Evolutionary conservation across 2,888 invertebrate genomes (phyloP), one percentile per base, ranked within the genome.

Genomic region (Watsonalla binaria): DNA sequence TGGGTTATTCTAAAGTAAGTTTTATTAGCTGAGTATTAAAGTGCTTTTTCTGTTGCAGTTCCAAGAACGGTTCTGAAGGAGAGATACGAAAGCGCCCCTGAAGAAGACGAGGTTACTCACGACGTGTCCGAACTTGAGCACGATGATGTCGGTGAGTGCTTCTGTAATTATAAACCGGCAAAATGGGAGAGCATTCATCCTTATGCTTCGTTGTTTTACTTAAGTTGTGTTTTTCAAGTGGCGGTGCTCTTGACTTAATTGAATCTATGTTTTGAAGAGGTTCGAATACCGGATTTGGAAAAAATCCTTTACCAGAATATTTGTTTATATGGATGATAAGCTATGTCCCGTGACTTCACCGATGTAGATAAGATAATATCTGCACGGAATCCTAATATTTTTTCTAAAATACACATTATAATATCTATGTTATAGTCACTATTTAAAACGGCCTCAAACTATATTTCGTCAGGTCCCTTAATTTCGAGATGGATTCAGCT

Each of bases 51-150:
- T 59, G 59, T 81, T 81, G 75, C 90, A 97, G 97, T 97, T 61
- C 96, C 96, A 5, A 92, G 96, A 62, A 95, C 95, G 76, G 96
- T 97, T 53, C 89, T 97, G 59, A 95, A 95, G 76, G 96, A 96
- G 82, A 93, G 95, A 65, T 96, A 94, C 84, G 95, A 96, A 76
- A 95, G 95, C 59, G 93, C 94, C 35, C 92, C 94, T 50, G 96
- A 96, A 81, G 92, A 94, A 61, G 97, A 96, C 79, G 96, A 96
- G 79, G 92, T 93, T 60, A 92, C 92, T 65, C 92, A 89, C 69
- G 90, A 87, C 68, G 85, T 81, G 71, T 81, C 86, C 56, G 86
- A 88, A 76, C 81, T 85, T 72, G 86, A 89, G 66, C 84, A 87
- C 71, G 90, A 92, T 62, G 92, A 92, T 64, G 86, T 92, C 59